phyloP scores from a whole-genome alignment of 2,888 invertebrate species.

The Bellardia bayeri region DNA sequence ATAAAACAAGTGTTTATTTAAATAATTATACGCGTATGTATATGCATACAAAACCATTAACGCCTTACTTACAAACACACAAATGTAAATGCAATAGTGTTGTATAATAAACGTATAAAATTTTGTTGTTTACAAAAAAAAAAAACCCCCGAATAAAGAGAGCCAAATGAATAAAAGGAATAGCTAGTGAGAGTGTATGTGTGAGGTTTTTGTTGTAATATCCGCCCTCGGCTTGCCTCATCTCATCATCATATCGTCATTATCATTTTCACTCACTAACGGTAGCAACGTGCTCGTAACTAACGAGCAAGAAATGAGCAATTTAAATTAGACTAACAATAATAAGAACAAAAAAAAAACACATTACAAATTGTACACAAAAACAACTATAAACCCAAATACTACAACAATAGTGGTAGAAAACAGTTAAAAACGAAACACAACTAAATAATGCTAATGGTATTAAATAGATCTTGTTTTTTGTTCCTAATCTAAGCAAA shows the following conservation, averaged over 20 bases:
- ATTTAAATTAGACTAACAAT: slow-evolving; percentile 61
- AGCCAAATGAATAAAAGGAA: slow-evolving; percentile 1
- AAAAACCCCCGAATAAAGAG: background rate
- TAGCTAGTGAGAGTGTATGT: slow-evolving; percentile 3
- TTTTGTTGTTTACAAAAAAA: background rate
- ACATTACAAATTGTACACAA: slow-evolving; percentile 8
- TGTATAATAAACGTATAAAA: slow-evolving; percentile 10
- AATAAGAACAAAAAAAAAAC: slow-evolving; percentile 24
- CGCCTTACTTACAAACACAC: slow-evolving; percentile 33
- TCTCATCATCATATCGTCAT: slow-evolving; percentile 36
- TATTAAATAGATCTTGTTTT: slow-evolving; percentile 50
- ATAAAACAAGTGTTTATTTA: slow-evolving; percentile 63
- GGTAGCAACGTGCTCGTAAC: slow-evolving; percentile 49
- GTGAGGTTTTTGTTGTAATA: background rate
- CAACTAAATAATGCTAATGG: slow-evolving; percentile 44
- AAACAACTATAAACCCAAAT: slow-evolving; percentile 30
- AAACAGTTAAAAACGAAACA: background rate
- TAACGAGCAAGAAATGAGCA: slow-evolving; percentile 71
- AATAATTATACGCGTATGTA: slow-evolving; percentile 9
- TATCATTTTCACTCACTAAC: slow-evolving; percentile 56
- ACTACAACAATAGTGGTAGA: slow-evolving; percentile 6
- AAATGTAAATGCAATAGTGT: slow-evolving; percentile 10
- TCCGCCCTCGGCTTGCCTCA: background rate
- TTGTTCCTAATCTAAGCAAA: background rate
- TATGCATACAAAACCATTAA: slow-evolving; percentile 60